Conservation (phyloP, 2,113 vertebrate species). For the Fregetta grallaria region DNA sequence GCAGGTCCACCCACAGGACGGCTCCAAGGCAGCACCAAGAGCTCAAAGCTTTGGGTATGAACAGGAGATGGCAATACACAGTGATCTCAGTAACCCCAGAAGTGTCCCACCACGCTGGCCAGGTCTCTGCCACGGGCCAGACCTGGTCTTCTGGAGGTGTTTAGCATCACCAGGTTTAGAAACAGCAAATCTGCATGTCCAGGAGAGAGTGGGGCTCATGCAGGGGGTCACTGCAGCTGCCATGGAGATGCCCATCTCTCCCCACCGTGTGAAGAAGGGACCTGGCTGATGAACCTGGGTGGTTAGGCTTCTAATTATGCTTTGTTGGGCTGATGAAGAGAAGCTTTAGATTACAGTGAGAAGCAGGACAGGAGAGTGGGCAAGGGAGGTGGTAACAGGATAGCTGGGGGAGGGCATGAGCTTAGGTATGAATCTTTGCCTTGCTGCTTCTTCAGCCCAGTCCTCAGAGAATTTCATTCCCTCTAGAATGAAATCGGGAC, state of each 20-base stretch:
- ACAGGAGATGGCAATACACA: not conserved
- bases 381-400: not conserved
- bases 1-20: not conserved
- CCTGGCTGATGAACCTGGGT: not conserved
- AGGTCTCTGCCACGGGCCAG: not conserved
- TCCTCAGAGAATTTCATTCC: not conserved
- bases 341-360: not conserved
- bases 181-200: not conserved
- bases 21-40: not conserved
- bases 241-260: not conserved
- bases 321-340: not conserved
- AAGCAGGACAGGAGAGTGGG: not conserved
- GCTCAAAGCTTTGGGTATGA: not conserved
- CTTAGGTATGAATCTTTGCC: not conserved
- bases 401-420: not conserved
- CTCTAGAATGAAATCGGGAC: too few species aligned
- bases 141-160: not conserved
- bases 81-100: not conserved
- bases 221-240: not conserved
- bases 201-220: not conserved
- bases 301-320: not conserved
- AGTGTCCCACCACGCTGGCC: accelerated
- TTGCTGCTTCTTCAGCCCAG: not conserved
- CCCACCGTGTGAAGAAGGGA: not conserved
- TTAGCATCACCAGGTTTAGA: not conserved